phyloP scores from a whole-genome alignment of 2,888 invertebrate genomes.

The Microdon myrmicae region DNA sequence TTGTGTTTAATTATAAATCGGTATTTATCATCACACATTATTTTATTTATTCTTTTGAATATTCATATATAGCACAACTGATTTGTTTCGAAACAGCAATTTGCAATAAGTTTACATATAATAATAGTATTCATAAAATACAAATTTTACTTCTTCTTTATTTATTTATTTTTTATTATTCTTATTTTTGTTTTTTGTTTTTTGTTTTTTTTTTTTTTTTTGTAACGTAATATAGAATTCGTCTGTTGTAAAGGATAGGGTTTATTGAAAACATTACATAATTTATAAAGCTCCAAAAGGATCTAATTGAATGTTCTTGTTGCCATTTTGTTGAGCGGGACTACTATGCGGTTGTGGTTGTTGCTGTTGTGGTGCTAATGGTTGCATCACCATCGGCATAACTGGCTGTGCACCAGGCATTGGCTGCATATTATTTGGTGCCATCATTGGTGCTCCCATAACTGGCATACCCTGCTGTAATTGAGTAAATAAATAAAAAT shows the following conservation, averaged over 20 bases:
- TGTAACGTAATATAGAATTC: neutral
- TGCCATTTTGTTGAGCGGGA: slow-evolving; percentile 57
- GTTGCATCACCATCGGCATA: slow-evolving; percentile 54
- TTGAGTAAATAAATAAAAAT: neutral
- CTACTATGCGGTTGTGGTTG: slow-evolving; percentile 60
- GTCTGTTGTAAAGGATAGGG: neutral
- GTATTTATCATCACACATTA: too few species aligned
- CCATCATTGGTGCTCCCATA: slow-evolving; percentile 67
- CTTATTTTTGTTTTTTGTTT: neutral
- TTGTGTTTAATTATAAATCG: too few species aligned
- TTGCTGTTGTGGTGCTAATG: slow-evolving; percentile 57
- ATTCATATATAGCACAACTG: too few species aligned
- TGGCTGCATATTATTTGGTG: slow-evolving; percentile 61
- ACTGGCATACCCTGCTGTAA: slow-evolving; percentile 67
- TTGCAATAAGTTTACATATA: too few species aligned
- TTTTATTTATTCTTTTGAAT: too few species aligned
- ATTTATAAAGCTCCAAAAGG: slow-evolving; percentile 70
- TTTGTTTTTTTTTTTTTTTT: slow-evolving; percentile 4
- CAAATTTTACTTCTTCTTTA: too few species aligned
- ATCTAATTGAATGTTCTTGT: slow-evolving; percentile 69
- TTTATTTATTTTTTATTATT: neutral
- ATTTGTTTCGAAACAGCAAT: too few species aligned
- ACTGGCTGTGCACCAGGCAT: slow-evolving; percentile 65
- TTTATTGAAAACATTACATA: slow-evolving; percentile 8
- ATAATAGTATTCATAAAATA: too few species aligned